A percentile compares a stretch with the other conserved stretches of the same genome.
These are phyloP conservation scores for Diadophis punctatus DNA, from an alignment of 2,113 vertebrate species.

Conservation along the genomic window DNA sequence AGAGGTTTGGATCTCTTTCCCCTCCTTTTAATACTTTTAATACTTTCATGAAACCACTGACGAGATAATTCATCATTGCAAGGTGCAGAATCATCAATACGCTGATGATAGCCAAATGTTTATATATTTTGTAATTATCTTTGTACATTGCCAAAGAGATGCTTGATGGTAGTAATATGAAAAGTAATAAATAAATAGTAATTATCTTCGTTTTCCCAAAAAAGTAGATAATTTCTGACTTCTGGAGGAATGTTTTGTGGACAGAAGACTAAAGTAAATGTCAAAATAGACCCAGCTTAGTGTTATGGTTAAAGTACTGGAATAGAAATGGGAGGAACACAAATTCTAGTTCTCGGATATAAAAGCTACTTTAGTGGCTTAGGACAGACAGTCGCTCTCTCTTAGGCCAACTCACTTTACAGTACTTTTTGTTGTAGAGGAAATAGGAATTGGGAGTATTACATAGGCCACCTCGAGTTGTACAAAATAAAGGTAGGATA, in stretches of 20 bases:
- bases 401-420: neutral
- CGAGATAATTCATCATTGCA: neutral
- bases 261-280: neutral
- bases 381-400: neutral
- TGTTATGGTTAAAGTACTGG: neutral
- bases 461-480: neutral
- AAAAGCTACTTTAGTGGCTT: neutral
- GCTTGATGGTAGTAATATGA: neutral
- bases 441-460: neutral
- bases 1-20: neutral
- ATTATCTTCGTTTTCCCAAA: neutral
- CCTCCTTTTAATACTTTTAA: no score
- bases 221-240: neutral
- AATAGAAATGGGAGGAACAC: neutral
- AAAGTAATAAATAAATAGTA: neutral
- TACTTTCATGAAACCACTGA: neutral
- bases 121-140: neutral
- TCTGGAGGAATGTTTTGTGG: neutral
- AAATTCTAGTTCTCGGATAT: neutral
- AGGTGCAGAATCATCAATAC: neutral
- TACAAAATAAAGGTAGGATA: neutral
- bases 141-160: neutral
- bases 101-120: neutral
- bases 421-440: neutral
- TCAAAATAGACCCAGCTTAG: neutral